Evolutionary conservation across 2,888 invertebrate genomes (phyloP), one percentile per base, ranked within the genome.

Genomic region (Lumbricus terrestris): DNA sequence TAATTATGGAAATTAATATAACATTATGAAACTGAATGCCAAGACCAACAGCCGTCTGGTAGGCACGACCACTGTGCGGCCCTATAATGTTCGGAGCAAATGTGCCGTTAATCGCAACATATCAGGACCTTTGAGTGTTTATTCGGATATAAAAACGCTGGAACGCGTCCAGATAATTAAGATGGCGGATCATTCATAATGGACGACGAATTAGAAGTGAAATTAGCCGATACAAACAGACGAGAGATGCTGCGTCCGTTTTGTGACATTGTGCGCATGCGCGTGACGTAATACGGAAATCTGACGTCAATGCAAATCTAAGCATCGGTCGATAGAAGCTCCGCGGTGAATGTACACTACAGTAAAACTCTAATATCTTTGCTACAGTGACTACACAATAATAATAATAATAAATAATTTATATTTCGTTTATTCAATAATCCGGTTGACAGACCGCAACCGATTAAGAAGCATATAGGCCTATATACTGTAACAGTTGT

Each of bases 1-100:
- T 85, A 85, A 85, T 85, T 85, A 85, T 37, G 85, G 85, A 85
- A 37, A 85, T 85, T 85, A 85, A 85, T 85, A 85, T 85, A 85
- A 34, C n/a, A 85, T 34, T 85, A 34, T 37, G 35, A 85, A 85
- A 85, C 37, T 8, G 37, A 35, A 85, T 37, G 37, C 35, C 85
- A 85, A 85, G 85, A 85, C 85, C 29, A 34, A 34, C n/a, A 69
- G 69, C 69, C 11, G n/a, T n/a, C 29, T 69, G 69, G 69, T 69
- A 69, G 69, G 69, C 69, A n/a, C 69, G 69, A n/a, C 69, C 13
- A n/a, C 69, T 16, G n/a, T 16, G 69, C n/a, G n/a, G n/a, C n/a
- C 29, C n/a, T 8, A 13, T 69, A n/a, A 69, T 69, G 69, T 69
- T 16, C 69, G 16, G 5, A 69, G 69, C 69, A 69, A 69, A 69